A percentile compares a stretch with the other conserved stretches of the same genome.
Evolutionary conservation across 2,113 vertebrate species (phyloP).

Genomic region (Jaculus jaculus): DNA sequence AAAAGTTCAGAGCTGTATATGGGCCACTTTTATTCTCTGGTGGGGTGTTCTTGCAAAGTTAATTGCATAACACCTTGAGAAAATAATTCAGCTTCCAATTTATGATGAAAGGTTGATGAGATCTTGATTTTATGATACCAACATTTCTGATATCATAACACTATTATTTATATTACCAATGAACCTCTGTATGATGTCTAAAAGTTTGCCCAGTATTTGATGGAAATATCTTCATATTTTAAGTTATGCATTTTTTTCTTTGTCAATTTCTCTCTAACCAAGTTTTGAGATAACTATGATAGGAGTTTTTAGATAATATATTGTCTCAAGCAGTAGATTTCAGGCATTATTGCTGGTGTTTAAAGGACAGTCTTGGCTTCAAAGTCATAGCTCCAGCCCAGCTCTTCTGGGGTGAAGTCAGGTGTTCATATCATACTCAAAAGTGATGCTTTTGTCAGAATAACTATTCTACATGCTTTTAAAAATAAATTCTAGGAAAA

Average conservation of each 20-base stretch:
- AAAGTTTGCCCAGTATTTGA: neutral
- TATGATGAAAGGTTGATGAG: neutral
- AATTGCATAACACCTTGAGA: neutral
- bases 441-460: neutral
- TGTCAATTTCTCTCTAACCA: neutral
- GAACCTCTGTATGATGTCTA: neutral
- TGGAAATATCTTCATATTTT: constrained; percentile 17
- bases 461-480: neutral
- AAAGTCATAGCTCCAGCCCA: neutral
- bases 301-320: neutral
- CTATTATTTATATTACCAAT: neutral
- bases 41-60: neutral
- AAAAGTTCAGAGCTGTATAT: neutral
- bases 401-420: neutral
- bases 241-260: neutral
- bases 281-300: neutral
- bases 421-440: too few relatives aligned
- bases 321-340: neutral
- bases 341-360: neutral
- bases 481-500: neutral
- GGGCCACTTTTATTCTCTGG: neutral
- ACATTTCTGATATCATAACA: neutral
- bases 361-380: too few relatives aligned
- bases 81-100: constrained; percentile 23
- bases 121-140: neutral